Conservation (phyloP, 2,113 vertebrate species). For the Nesogale talazaci region DNA sequence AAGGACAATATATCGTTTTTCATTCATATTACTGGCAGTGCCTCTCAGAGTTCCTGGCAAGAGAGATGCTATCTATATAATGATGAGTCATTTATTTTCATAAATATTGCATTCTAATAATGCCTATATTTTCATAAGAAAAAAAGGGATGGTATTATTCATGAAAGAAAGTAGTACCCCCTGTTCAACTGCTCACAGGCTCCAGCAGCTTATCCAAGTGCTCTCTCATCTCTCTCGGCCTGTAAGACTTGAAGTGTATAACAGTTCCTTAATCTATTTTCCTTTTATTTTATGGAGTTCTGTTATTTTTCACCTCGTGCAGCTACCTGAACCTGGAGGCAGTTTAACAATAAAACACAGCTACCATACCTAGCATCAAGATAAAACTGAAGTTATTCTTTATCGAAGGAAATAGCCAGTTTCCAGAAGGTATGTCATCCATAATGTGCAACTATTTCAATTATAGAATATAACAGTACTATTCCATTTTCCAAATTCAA, state of each 20-base stretch:
- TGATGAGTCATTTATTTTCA: background rate
- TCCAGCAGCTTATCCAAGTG: background rate
- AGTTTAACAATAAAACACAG: background rate
- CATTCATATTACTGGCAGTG: background rate
- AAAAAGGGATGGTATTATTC: background rate
- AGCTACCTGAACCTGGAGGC: background rate
- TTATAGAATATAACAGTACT: background rate
- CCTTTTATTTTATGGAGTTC: background rate
- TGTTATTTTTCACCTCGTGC: slow-evolving; percentile 14
- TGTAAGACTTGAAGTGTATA: background rate
- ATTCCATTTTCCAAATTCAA: background rate
- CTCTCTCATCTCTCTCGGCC: background rate
- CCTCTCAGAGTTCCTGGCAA: background rate
- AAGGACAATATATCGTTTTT: background rate
- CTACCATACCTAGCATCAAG: background rate
- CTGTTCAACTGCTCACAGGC: background rate
- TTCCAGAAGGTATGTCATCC: background rate
- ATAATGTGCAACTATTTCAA: background rate
- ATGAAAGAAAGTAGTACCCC: background rate
- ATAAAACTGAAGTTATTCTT: background rate
- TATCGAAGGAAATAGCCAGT: background rate
- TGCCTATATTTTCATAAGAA: background rate
- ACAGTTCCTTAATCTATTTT: background rate
- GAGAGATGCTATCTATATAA: background rate
- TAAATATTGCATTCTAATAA: slow-evolving; percentile 27